Base-by-base conservation (phyloP, 2,888 invertebrate species). In the Cephus nigrinus region DNA sequence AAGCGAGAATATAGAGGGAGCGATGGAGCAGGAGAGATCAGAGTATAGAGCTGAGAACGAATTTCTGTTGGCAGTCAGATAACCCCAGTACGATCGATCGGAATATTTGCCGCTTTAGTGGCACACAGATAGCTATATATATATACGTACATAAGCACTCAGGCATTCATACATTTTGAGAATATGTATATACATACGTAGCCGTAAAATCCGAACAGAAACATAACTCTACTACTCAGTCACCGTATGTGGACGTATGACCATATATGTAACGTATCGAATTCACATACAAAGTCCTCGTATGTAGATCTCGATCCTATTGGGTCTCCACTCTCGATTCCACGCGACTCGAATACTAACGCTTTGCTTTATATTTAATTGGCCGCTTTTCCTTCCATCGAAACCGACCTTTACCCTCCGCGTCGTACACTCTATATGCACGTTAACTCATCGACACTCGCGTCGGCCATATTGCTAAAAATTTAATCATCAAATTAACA, bases 31-130 rank as follows among this genome's bases (percentile, higher is more conserved):
- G 76, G 76, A 76, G 76, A 73, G 73, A 73, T 55, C 69, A 73
- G 69, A 68, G 75, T 55, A 40, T 40, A 40, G 40, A 40, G 40
- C 40, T 15, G 85, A 86, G 87, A 89, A 89, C 87, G 86, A 88
- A 88, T 88, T 89, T 85, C 85, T 86, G 84, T 83, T 84, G 86
- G 85, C 84, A 84, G 84, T 85, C 85, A 84, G 84, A 88, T 88
- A 88, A 88, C 86, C 85, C 55, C 84, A 85, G 87, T 83, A 84
- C 85, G 87, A 90, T 90, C 88, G 90, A 90, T 90, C 86, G 86
- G 82, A 83, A 86, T 88, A 87, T 88, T 84, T 85, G 84, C 85
- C 82, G 85, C 81, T 83, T 79, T 81, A 85, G 79, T 35, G 72
- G 30, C 36, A 80, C 78, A 78, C 80, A 80, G 81, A 82, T 75